These are phyloP conservation scores for Nannoperca australis DNA, from an alignment of 2,797 vertebrate genomes.

Conservation along the genomic window DNA sequence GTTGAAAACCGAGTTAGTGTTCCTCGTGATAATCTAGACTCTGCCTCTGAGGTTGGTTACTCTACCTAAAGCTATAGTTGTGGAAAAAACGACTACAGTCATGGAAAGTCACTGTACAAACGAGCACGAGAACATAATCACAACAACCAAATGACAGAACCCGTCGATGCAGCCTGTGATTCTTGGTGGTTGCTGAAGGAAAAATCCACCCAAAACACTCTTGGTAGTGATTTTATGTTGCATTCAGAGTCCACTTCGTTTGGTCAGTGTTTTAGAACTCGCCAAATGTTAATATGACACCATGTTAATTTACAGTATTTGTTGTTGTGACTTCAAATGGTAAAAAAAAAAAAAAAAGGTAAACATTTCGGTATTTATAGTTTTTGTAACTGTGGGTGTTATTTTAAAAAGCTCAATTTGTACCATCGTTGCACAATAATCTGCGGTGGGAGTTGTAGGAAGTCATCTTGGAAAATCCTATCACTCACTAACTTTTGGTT, in stretches of 20 bases:
- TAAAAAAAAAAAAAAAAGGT: too few species aligned
- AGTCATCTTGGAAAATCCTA: background rate
- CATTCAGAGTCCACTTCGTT: background rate
- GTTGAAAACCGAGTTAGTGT: constrained; percentile 70
- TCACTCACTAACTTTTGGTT: background rate
- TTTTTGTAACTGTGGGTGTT: background rate
- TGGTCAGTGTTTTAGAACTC: background rate
- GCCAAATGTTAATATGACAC: background rate
- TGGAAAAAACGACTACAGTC: constrained; percentile 49
- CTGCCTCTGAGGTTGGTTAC: constrained; percentile 51
- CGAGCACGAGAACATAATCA: constrained; percentile 49
- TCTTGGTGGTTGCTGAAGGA: constrained; percentile 6
- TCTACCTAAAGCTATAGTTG: constrained; percentile 68
- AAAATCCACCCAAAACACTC: constrained; percentile 52
- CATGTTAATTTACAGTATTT: background rate
- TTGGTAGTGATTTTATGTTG: background rate
- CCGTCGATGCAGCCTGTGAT: constrained; percentile 17
- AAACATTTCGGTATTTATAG: background rate
- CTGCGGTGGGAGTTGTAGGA: background rate
- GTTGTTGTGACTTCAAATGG: too few species aligned
- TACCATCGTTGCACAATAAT: background rate
- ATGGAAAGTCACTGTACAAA: constrained; percentile 53
- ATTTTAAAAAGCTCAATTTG: background rate
- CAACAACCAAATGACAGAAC: constrained; percentile 8
- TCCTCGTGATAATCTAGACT: constrained; percentile 56